Conservation (phyloP, 2,888 invertebrate genomes). For the Agrotis ipsilon region DNA sequence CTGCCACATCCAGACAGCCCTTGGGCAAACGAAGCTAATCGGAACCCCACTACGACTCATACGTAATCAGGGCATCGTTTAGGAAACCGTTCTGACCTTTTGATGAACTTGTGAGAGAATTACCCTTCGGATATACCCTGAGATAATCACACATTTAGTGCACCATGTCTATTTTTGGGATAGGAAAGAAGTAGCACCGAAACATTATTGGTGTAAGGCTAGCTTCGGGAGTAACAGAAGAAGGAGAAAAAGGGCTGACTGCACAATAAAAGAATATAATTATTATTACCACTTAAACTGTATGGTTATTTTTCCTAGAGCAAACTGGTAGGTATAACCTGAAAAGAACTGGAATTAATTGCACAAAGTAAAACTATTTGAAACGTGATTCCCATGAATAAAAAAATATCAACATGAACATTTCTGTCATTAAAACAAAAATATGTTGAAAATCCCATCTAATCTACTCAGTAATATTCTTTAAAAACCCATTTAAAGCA, state of each 20-base stretch:
- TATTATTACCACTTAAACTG: too few relatives aligned
- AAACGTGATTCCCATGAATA: background rate
- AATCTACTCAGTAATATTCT: background rate
- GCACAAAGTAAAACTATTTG: too few relatives aligned
- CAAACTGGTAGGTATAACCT: background rate
- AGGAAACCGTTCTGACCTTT: slow-evolving; percentile 61
- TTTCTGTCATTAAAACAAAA: background rate
- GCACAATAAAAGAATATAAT: too few relatives aligned
- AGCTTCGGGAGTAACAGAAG: too few relatives aligned
- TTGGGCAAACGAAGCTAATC: slow-evolving; percentile 88
- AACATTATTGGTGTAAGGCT: too few relatives aligned
- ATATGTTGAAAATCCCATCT: background rate
- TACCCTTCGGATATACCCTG: slow-evolving; percentile 2
- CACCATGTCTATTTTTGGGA: too few relatives aligned
- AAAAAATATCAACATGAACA: background rate
- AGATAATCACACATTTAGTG: slow-evolving; percentile 15
- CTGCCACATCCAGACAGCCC: slow-evolving; percentile 85
- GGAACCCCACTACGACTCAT: slow-evolving; percentile 72
- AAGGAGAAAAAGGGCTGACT: too few relatives aligned
- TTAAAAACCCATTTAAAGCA: slow-evolving; percentile 32
- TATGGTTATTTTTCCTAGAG: background rate
- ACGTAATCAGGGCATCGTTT: slow-evolving; percentile 75
- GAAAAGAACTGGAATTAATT: too few relatives aligned
- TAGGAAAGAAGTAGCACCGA: too few relatives aligned
- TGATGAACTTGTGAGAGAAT: slow-evolving; percentile 32